Percentiles rank a stretch among this genome's conserved stretches.
phyloP scores from a whole-genome alignment of 1,140 invertebrate species.

The Saxidomus purpurata region DNA sequence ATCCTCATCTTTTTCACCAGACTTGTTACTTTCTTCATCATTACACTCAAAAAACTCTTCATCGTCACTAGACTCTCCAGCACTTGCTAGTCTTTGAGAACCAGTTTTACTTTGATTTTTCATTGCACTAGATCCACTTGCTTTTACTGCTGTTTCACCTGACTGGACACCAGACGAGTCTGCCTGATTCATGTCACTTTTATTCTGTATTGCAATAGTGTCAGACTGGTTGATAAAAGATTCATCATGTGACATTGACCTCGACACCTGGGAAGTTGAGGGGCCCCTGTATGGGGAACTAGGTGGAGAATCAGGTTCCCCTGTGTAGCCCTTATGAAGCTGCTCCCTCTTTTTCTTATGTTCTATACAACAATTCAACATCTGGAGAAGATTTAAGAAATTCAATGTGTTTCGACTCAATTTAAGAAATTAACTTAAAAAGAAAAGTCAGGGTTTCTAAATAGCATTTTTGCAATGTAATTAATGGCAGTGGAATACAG shows the following conservation, averaged over 20 bases:
- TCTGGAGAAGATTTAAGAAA: conserved; percentile 88
- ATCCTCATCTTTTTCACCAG: conserved; percentile 67
- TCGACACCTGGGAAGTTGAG: conserved; percentile 59
- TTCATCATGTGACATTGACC: conserved; percentile 60
- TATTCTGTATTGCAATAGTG: background rate
- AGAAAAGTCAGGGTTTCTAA: too few species aligned
- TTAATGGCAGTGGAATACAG: too few species aligned
- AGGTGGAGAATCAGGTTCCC: conserved; percentile 57
- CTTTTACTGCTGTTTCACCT: background rate
- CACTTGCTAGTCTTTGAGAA: conserved; percentile 87
- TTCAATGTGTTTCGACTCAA: too few species aligned
- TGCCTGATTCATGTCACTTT: background rate
- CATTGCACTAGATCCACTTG: background rate
- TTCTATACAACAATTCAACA: conserved; percentile 98
- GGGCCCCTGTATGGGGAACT: conserved; percentile 57
- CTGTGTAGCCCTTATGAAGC: conserved; percentile 74
- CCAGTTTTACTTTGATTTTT: background rate
- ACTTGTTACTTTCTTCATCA: conserved; percentile 70
- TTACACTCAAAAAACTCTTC: conserved; percentile 96
- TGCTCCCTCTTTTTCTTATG: conserved; percentile 89
- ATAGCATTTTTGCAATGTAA: too few species aligned
- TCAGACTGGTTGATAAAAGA: conserved; percentile 18
- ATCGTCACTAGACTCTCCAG: conserved; percentile 81
- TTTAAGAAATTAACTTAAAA: too few species aligned
- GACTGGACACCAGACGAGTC: background rate